Conservation (phyloP, 2,888 invertebrate genomes). For the Ornithoptera priamus region DNA sequence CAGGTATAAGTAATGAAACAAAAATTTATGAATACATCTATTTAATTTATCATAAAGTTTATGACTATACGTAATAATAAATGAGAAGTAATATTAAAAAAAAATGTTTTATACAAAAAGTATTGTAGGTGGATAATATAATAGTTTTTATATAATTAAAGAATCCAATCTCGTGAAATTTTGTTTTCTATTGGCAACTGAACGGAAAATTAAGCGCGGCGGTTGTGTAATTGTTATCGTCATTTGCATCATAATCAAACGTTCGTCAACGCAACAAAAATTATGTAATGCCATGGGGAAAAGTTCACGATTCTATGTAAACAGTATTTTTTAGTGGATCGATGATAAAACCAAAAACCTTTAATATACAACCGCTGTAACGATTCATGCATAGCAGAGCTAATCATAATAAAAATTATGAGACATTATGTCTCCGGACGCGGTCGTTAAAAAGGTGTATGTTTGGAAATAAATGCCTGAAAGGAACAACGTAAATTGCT, state of each 20-base stretch:
- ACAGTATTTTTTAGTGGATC: slow-evolving; percentile 8
- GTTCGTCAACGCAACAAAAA: slow-evolving; percentile 54
- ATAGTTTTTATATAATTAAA: slow-evolving; percentile 14
- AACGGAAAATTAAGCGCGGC: slow-evolving; percentile 33
- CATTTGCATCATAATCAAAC: slow-evolving; percentile 64
- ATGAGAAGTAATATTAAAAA: too few species aligned
- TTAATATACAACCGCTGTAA: slow-evolving; percentile 3
- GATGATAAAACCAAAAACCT: slow-evolving; percentile 17
- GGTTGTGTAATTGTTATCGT: slow-evolving; percentile 64
- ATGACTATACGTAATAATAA: too few species aligned
- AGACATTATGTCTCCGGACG: slow-evolving; percentile 1
- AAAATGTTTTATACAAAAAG: background rate
- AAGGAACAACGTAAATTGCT: slow-evolving; percentile 1
- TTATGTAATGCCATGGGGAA: slow-evolving; percentile 59
- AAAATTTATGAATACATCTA: too few species aligned
- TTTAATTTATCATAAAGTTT: too few species aligned
- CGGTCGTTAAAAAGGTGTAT: slow-evolving; percentile 13
- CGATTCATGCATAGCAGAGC: slow-evolving; percentile 6
- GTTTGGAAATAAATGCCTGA: background rate
- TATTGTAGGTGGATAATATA: background rate
- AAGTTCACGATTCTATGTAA: slow-evolving; percentile 39
- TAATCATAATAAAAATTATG: slow-evolving; percentile 18
- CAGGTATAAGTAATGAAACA: too few species aligned
- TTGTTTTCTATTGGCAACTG: background rate
- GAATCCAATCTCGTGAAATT: background rate